Percentiles rank a stretch among this genome's conserved stretches.
Conservation (phyloP, 2,113 vertebrate species). For the Sclerurus mexicanus region DNA sequence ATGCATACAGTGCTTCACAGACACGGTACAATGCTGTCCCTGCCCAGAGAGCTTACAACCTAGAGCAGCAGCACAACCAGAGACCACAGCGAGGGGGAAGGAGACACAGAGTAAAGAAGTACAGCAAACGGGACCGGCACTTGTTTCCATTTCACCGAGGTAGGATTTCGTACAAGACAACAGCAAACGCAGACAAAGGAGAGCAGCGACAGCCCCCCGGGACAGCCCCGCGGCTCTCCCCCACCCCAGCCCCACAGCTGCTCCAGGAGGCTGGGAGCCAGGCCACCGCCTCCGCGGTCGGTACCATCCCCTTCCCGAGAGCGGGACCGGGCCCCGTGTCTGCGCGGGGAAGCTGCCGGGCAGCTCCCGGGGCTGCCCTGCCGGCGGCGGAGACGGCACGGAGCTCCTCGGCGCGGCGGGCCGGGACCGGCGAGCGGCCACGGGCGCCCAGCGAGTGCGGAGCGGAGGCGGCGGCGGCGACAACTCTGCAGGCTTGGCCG, state of each 20-base stretch:
- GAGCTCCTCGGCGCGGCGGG: slow-evolving; percentile 2
- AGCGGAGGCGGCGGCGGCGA: neutral
- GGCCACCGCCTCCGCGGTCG: neutral
- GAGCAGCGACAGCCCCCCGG: neutral
- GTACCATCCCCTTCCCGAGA: neutral
- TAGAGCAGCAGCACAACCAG: neutral
- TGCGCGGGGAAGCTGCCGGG: neutral
- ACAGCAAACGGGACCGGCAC: neutral
- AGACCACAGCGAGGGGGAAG: neutral
- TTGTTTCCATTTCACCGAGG: neutral
- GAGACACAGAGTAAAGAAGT: neutral
- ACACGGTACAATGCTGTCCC: neutral
- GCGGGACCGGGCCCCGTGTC: neutral
- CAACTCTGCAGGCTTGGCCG: neutral
- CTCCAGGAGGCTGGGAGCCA: neutral
- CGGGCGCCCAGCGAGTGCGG: neutral
- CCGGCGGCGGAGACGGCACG: neutral
- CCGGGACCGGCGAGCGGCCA: neutral
- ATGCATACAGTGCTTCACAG: neutral
- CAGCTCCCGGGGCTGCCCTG: neutral
- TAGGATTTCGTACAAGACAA: neutral
- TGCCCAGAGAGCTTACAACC: slow-evolving; percentile 44
- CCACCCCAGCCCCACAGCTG: neutral
- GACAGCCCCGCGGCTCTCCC: neutral
- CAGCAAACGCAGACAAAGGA: neutral